Conservation (phyloP, 2,888 invertebrate genomes). For the Cylloceria caligata region DNA sequence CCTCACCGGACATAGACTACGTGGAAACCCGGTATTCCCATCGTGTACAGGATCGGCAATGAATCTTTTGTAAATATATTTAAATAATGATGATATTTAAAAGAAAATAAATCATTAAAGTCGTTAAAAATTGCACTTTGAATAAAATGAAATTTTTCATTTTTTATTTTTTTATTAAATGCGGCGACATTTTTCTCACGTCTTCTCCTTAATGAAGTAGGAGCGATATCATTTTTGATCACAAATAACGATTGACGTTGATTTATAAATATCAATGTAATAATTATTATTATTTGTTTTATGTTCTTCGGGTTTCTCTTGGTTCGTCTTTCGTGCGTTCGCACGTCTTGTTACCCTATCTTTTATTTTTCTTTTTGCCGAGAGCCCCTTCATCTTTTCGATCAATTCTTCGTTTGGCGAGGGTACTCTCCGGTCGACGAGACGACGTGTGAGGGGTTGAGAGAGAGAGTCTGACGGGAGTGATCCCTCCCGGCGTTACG, state of each 20-base stretch:
- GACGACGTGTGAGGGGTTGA: slow-evolving; percentile 51
- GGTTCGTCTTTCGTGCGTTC: slow-evolving; percentile 1
- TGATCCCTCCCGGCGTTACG: slow-evolving; percentile 68
- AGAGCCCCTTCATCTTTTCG: slow-evolving; percentile 48
- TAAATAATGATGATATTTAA: background rate
- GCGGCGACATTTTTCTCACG: too few species aligned
- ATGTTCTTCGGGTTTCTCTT: background rate
- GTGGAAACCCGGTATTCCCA: slow-evolving; percentile 35
- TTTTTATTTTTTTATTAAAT: too few species aligned
- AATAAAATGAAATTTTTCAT: too few species aligned
- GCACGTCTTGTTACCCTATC: slow-evolving; percentile 32
- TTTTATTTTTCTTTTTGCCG: slow-evolving; percentile 8
- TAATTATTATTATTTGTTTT: background rate
- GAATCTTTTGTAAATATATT: background rate
- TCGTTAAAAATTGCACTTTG: too few species aligned
- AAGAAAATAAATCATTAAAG: too few species aligned
- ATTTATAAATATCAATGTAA: background rate
- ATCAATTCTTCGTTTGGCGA: slow-evolving; percentile 58
- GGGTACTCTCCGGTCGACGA: slow-evolving; percentile 38
- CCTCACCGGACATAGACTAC: slow-evolving; percentile 31
- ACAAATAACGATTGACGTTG: too few species aligned
- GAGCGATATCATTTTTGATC: too few species aligned
- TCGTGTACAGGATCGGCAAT: background rate
- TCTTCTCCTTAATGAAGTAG: too few species aligned
- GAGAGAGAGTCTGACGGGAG: slow-evolving; percentile 59